Percentiles rank a stretch among this genome's conserved stretches.
Evolutionary conservation across 2,797 vertebrate genomes (phyloP).

Genomic region (Chaunax sp.): DNA sequence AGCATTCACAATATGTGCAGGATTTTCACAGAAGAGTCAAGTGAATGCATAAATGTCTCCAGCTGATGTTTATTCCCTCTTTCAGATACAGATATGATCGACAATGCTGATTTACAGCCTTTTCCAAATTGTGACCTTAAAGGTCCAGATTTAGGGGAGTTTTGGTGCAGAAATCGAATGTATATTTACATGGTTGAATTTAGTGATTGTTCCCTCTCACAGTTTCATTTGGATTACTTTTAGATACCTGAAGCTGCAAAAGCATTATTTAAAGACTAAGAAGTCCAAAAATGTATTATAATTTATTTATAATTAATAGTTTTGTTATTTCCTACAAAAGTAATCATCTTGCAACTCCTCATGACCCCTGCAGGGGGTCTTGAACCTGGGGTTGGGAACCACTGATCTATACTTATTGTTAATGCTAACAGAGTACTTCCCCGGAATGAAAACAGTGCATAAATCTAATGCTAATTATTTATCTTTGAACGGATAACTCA

Average conservation of each 20-base stretch:
- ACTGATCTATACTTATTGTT: background rate
- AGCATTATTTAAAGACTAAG: no score
- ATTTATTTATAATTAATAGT: no score
- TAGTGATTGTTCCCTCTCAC: no score
- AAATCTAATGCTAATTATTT: background rate
- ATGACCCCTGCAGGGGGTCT: background rate
- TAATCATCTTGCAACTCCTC: background rate
- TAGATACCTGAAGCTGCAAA: no score
- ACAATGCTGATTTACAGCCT: no score
- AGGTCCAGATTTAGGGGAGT: no score
- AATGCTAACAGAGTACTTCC: background rate
- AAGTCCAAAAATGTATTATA: no score
- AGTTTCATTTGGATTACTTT: no score
- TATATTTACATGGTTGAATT: no score
- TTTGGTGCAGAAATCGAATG: no score
- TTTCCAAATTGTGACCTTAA: no score
- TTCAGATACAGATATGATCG: no score
- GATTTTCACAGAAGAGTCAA: slow-evolving; percentile 15
- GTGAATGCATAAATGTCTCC: background rate
- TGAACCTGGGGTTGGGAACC: background rate
- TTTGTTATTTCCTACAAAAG: background rate
- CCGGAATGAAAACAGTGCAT: background rate
- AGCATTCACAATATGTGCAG: slow-evolving; percentile 5
- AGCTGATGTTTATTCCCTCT: background rate
- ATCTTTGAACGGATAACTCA: background rate